Evolutionary conservation across 2,113 vertebrate species (phyloP).

Genomic region (Parus major): DNA sequence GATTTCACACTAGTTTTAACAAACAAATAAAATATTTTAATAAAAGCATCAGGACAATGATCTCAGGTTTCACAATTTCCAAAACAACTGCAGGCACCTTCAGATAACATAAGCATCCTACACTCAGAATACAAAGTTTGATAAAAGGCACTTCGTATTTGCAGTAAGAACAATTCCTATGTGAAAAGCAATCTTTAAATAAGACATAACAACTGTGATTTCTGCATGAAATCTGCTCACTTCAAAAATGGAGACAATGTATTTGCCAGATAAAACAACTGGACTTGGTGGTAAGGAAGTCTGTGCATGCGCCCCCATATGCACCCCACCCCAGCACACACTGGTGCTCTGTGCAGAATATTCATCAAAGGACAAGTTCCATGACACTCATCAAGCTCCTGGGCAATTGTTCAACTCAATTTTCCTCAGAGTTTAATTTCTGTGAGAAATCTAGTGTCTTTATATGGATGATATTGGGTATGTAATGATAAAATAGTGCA

Average conservation of each 20-base stretch:
- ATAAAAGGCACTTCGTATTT: neutral
- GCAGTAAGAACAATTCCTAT: neutral
- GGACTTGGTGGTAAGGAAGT: neutral
- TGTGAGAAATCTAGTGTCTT: neutral
- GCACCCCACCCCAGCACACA: neutral
- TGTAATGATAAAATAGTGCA: neutral
- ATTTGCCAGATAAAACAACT: neutral
- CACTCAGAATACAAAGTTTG: neutral
- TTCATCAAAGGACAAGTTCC: neutral
- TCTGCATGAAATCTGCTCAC: neutral
- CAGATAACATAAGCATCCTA: neutral
- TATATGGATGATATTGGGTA: neutral
- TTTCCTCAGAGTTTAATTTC: slow-evolving; percentile 3
- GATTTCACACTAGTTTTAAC: neutral
- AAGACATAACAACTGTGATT: neutral
- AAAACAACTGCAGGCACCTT: neutral
- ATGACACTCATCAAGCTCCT: neutral
- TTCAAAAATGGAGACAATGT: neutral
- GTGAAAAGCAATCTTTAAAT: neutral
- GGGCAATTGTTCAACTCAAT: neutral
- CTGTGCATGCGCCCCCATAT: accelerated
- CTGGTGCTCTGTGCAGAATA: neutral
- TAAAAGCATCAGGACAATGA: neutral
- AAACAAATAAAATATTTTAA: neutral
- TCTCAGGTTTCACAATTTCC: neutral